These are phyloP conservation scores for Chouioia cunea DNA, from an alignment of 2,888 invertebrate species.

Conservation along the genomic window DNA sequence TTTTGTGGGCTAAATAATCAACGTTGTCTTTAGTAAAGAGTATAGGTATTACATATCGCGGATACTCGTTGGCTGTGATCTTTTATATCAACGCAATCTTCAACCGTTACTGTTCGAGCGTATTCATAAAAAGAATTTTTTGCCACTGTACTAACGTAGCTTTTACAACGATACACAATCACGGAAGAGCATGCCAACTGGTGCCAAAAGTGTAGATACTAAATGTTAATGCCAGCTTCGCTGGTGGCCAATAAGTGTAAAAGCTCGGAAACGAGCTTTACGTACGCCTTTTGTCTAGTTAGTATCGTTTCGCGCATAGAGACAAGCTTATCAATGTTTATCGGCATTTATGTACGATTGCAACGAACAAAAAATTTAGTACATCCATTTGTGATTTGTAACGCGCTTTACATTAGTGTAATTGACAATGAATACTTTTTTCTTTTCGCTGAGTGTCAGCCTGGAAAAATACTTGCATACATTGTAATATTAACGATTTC, in stretches of 20 bases:
- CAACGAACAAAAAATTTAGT: conserved; percentile 25
- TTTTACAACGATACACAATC: conserved; percentile 25
- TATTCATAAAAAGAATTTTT: no score
- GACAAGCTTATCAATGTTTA: conserved; percentile 34
- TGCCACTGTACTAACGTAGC: no score
- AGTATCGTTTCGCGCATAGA: conserved; percentile 18
- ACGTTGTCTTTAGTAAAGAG: no score
- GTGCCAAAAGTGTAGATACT: conserved; percentile 33
- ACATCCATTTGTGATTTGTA: conserved; percentile 31
- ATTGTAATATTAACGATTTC: no score
- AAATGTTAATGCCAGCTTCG: not conserved
- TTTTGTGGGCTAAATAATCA: no score
- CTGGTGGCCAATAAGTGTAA: conserved; percentile 48
- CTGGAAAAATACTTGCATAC: no score
- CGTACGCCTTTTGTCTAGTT: conserved; percentile 40
- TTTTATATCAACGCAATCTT: no score
- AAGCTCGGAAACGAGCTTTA: conserved; percentile 47
- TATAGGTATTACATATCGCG: no score
- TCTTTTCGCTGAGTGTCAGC: no score
- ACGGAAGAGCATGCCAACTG: conserved; percentile 39
- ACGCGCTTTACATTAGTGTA: conserved; percentile 27
- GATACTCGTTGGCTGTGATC: no score
- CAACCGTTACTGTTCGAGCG: no score
- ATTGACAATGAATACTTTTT: conserved; percentile 29
- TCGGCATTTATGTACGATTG: not conserved